A percentile compares a stretch with the other conserved stretches of the same genome.
These are phyloP conservation scores for Notodromas monacha DNA, from an alignment of 2,888 invertebrate genomes.

Conservation along the genomic window DNA sequence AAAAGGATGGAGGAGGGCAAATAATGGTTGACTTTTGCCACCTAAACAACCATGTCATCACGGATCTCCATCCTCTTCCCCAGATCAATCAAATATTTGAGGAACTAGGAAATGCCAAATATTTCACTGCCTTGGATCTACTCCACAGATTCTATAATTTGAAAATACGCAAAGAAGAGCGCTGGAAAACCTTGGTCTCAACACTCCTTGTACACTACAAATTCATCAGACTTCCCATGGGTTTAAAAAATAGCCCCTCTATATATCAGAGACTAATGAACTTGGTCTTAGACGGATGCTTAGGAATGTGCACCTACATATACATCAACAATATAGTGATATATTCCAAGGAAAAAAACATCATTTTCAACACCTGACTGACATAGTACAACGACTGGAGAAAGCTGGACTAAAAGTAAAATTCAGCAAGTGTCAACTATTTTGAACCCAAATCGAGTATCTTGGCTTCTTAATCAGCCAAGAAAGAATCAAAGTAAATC, in stretches of 20 bases:
- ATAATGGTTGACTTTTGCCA: neutral
- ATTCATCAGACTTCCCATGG: constrained; percentile 7
- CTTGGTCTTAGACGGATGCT: constrained; percentile 4
- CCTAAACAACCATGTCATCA: neutral
- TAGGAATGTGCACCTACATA: constrained; percentile 4
- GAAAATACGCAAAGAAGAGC: neutral
- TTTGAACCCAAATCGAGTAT: constrained; percentile 4
- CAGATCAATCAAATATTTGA: constrained; percentile 5
- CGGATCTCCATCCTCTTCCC: constrained; percentile 5
- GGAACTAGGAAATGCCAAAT: constrained; percentile 6
- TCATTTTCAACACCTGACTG: constrained; percentile 1
- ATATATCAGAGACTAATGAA: constrained; percentile 6
- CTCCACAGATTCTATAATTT: constrained; percentile 7
- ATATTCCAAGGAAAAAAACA: constrained; percentile 4
- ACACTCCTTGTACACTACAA: constrained; percentile 6
- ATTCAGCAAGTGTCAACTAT: constrained; percentile 2
- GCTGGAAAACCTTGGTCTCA: constrained; percentile 5
- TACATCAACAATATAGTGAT: constrained; percentile 4
- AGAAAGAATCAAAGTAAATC: constrained; percentile 4
- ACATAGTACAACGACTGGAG: constrained; percentile 1
- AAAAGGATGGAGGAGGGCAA: neutral
- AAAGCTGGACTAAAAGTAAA: constrained; percentile 4
- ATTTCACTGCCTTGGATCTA: constrained; percentile 6
- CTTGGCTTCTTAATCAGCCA: constrained; percentile 4
- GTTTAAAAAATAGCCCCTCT: constrained; percentile 7